These are phyloP conservation scores for Saccopteryx leptura DNA, from an alignment of 2,113 vertebrate genomes.

Conservation along the genomic window DNA sequence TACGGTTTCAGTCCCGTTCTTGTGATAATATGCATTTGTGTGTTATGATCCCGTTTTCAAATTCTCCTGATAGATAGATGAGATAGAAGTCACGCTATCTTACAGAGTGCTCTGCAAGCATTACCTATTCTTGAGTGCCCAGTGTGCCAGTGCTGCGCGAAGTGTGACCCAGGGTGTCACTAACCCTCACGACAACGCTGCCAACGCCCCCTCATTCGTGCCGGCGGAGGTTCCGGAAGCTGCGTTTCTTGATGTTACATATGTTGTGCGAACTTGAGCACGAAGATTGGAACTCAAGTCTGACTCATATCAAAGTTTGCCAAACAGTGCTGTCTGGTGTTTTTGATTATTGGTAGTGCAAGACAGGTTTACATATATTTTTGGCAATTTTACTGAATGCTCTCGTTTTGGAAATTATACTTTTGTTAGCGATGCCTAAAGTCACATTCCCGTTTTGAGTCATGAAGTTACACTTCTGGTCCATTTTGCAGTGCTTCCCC, in stretches of 20 bases:
- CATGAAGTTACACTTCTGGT: background rate
- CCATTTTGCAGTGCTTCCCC: background rate
- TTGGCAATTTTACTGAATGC: background rate
- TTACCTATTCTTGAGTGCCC: background rate
- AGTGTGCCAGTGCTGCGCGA: fast-evolving
- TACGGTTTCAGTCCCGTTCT: background rate
- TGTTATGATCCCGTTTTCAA: background rate
- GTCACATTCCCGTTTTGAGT: constrained; percentile 14
- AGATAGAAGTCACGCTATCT: background rate
- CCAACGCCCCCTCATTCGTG: background rate
- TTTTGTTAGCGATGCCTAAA: background rate
- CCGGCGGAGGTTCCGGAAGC: background rate
- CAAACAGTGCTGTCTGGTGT: background rate
- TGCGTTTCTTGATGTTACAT: background rate
- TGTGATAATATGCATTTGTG: background rate
- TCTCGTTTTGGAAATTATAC: constrained; percentile 52
- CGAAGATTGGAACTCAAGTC: background rate
- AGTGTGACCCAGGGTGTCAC: fast-evolving
- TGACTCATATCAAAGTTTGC: background rate
- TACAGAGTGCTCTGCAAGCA: background rate
- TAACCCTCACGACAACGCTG: too few species aligned
- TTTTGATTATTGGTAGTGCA: background rate
- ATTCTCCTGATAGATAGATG: background rate
- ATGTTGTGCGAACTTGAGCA: background rate
- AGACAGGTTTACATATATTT: background rate